Conservation (phyloP, 1,140 invertebrate species). For the Epicauta chinensis region DNA sequence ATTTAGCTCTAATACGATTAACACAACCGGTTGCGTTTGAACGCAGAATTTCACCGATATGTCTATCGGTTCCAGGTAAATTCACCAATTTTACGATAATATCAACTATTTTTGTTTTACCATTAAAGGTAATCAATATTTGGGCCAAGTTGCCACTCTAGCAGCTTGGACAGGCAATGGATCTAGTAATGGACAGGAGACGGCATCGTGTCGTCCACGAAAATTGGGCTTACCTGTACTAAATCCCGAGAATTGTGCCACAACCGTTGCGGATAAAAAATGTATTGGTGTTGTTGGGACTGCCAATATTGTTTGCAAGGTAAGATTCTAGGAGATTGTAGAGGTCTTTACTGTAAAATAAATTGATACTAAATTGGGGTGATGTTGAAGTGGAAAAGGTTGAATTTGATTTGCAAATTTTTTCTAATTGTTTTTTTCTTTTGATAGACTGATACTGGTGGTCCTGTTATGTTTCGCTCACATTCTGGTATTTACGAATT, state of each 20-base stretch:
- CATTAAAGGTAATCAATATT: constrained; percentile 47
- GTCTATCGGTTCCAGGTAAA: constrained; percentile 49
- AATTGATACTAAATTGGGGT: too few relatives aligned
- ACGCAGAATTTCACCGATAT: constrained; percentile 51
- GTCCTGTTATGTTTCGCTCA: constrained; percentile 44
- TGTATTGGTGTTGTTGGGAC: constrained; percentile 47
- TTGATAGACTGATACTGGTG: constrained; percentile 45
- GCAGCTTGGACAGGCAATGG: constrained; percentile 48
- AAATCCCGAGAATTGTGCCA: constrained; percentile 42
- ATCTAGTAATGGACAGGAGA: constrained; percentile 11
- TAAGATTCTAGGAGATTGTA: constrained; percentile 35
- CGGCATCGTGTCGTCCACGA: constrained; percentile 41
- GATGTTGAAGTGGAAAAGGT: too few relatives aligned
- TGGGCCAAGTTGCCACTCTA: constrained; percentile 50
- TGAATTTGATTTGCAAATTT: too few relatives aligned
- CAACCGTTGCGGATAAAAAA: constrained; percentile 44
- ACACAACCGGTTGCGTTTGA: constrained; percentile 48
- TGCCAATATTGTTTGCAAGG: constrained; percentile 44
- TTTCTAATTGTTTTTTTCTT: constrained; percentile 4
- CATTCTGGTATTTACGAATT: constrained; percentile 45
- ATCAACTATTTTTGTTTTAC: neutral
- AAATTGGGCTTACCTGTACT: constrained; percentile 49
- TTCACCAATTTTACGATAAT: constrained; percentile 5
- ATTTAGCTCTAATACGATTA: constrained; percentile 54
- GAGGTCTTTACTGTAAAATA: too few relatives aligned